Evolutionary conservation across 1,140 invertebrate genomes (phyloP).

Genomic region (Polyergus mexicanus): DNA sequence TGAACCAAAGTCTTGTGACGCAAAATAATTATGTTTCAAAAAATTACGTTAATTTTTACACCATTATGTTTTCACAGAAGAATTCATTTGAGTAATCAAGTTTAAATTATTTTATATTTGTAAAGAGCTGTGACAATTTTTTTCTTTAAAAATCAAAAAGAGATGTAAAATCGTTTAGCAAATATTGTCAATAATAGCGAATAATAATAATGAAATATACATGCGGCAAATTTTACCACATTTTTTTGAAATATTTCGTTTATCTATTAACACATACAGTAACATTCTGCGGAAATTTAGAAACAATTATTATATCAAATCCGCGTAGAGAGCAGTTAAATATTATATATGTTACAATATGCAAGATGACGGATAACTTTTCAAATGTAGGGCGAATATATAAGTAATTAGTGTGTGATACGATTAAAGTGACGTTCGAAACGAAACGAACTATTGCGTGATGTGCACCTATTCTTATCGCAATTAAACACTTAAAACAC

Average conservation of each 20-base stretch:
- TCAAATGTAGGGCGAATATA: slow-evolving; percentile 57
- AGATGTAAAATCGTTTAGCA: neutral
- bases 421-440: slow-evolving; percentile 57
- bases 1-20: neutral
- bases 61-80: neutral
- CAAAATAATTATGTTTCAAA: slow-evolving; percentile 11
- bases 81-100: neutral
- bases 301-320: slow-evolving; percentile 48
- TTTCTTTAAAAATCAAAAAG: neutral
- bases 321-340: slow-evolving; percentile 30
- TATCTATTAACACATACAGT: neutral
- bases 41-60: neutral
- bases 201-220: neutral
- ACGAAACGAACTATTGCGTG: slow-evolving; percentile 59
- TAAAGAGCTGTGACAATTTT: neutral
- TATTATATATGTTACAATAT: slow-evolving; percentile 54
- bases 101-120: neutral
- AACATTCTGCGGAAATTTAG: slow-evolving; percentile 1
- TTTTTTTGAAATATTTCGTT: neutral
- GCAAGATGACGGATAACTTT: slow-evolving; percentile 58
- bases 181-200: slow-evolving; percentile 2
- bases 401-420: slow-evolving; percentile 61
- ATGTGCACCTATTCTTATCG: slow-evolving; percentile 48
- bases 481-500: slow-evolving; percentile 62
- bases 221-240: neutral